Base-by-base conservation (phyloP, 2,797 vertebrate species). In the Thripadectes ignobilis region DNA sequence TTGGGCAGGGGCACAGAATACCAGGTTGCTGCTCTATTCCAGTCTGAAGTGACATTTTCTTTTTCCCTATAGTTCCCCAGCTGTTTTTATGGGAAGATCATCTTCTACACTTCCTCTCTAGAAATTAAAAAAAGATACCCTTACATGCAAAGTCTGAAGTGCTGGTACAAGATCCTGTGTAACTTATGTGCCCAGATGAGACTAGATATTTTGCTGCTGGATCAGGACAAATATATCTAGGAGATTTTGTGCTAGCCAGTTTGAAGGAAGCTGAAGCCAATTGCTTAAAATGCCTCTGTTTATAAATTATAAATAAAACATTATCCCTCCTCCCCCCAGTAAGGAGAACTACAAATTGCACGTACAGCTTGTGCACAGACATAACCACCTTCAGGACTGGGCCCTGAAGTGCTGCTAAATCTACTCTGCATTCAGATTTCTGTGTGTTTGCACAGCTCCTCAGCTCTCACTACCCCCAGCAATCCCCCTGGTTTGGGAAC, bases 91-190 rank as follows among this genome's bases (percentile, higher is more conserved):
- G 57, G 79, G 89, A 89, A 93, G 96, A 95, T 95, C 69, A 82
- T 96, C 85, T 95, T 90, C 93, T 95, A 82, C 43, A 83, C 21
- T 94, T 93, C 93, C 77, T 91, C 91, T 95, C 91, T 92, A 92
- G 81, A 92, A 95, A 90, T 95, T 91, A 95, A 88, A 92, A 91
- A 95, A 89, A 95, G 68, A 95, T 76, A 92, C 87, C 83, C 93
- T 93, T 89, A 85, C 67, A 87, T 54, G 57, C 86, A 94, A 93
- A 67, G 55, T 72, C 49, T 78, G 75, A 96, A 95, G 91, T 81
- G 68, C 94, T 93, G 59, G n/a, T 38, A 84, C 80, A 95, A 96
- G 83, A 82, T 61, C 63, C 63, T 67, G 55, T 20, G 30, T 76
- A 87, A 89, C 34, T 61, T 51, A 46, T 0, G 20, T 57, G 80